Percentiles rank a stretch among this genome's conserved stretches.
These are phyloP conservation scores for Hyalella azteca DNA, from an alignment of 2,888 invertebrate species.

Conservation along the genomic window DNA sequence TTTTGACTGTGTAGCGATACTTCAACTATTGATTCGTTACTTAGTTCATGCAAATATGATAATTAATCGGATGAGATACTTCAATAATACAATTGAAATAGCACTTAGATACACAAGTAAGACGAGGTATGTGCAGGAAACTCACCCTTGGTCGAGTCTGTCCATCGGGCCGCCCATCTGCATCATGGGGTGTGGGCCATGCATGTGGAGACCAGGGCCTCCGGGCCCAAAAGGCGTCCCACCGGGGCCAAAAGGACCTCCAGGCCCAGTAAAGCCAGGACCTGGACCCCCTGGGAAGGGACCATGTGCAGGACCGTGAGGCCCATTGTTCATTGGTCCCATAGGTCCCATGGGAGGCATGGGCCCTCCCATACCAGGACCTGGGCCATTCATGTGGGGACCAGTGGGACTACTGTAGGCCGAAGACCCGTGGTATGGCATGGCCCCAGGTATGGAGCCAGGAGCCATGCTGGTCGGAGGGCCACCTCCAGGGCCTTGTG, in stretches of 20 bases:
- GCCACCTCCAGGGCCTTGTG: slow-evolving; percentile 52
- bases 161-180: slow-evolving; percentile 56
- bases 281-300: slow-evolving; percentile 55
- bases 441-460: slow-evolving; percentile 54
- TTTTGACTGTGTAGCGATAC: too few relatives aligned
- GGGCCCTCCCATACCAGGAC: slow-evolving; percentile 41
- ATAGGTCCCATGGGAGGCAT: slow-evolving; percentile 52
- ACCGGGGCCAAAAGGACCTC: slow-evolving; percentile 57
- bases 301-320: slow-evolving; percentile 47
- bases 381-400: slow-evolving; percentile 58
- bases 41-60: too few relatives aligned
- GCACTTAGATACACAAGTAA: not conserved
- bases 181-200: slow-evolving; percentile 58
- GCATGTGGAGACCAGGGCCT: slow-evolving; percentile 57
- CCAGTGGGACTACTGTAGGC: slow-evolving; percentile 58
- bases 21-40: too few relatives aligned
- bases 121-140: not conserved
- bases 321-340: slow-evolving; percentile 57
- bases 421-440: slow-evolving; percentile 57
- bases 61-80: not conserved
- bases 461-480: slow-evolving; percentile 50
- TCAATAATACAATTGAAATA: not conserved
- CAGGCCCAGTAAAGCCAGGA: slow-evolving; percentile 54
- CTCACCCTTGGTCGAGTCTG: slow-evolving; percentile 58
- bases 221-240: slow-evolving; percentile 58